Base-by-base conservation (phyloP, 2,797 vertebrate genomes). In the Spea hammondii region DNA sequence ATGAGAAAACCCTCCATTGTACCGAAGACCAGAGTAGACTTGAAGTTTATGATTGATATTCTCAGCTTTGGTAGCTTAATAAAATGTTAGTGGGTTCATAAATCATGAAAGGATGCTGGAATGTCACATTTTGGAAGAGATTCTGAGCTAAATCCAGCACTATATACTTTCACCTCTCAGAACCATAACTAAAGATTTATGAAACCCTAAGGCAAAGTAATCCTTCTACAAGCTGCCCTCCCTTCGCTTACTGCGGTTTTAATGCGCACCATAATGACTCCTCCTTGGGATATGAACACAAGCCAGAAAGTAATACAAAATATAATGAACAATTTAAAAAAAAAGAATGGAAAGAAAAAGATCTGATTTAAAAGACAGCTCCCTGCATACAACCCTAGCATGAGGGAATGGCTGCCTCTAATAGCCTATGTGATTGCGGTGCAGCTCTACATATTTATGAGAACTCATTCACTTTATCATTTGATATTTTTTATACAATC, bases 121-220 rank as follows among this genome's bases (percentile, higher is more conserved):
- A 67, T 83, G 79, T 76, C 82, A 83, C 71, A 75, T 76, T 80
- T 66, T 71, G 32, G 65, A 78, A 65, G 65, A 78, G 76, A 83
- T 78, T 49, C 48, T 44, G 49, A 76, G 71, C 75, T 51, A 67
- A 79, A 78, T 65, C 51, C 71, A 62, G 45, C 12, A 45, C 65
- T 72, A 54, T 79, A 67, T 72, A 76, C 78, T 71, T 76, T 82
- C 74, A 80, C 75, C 14, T 77, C 17, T 53, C 62, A 76, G 69
- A 74, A 65, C 72, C 70, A 71, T 82, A 80, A 84, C 72, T 85
- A 75, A 68, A 79, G 78, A 78, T 77, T 76, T 80, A 76, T 80
- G 59, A 76, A 80, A 69, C 70, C 83, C 75, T 9, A 46, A 77
- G 79, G 79, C 75, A 77, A 84, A 65, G 59, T 71, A 79, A 78